Evolutionary conservation across 2,888 invertebrate species (phyloP), one percentile per base, ranked within the genome.

Genomic region (Scelioninae gen. 1): DNA sequence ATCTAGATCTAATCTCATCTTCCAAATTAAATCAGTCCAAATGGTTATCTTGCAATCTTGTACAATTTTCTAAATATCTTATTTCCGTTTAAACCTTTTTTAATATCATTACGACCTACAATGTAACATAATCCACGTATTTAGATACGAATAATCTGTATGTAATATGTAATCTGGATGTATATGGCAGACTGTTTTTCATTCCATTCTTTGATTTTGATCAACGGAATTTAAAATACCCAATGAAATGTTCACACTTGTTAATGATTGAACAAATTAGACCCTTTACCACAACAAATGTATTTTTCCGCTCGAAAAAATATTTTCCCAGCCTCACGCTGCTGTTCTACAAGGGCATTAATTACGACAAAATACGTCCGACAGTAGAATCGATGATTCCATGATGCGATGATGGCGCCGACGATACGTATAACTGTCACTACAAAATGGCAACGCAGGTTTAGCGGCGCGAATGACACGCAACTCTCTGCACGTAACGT

Each of bases 371-470:
- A 66, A 58, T 51, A 31, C 55, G 31, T 31, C 40, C 34, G 60
- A 38, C 60, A 66, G 60, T 66, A 16, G 51, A 62, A 65, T 65
- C 65, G 49, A 66, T 60, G 79, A 66, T 72, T 71, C 38, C 49
- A 10, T 55, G 69, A 62, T 69, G 53, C 58, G 53, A 71, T 71
- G 62, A 60, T 69, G 62, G 65, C 51, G 49, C n/a, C 66, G 23
- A 43, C 34, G 79, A 72, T 66, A 65, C 66, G 53, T 74, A 74
- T 55, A 74, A 68, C 65, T 66, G 74, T 80, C 74, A 74, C 65
- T 58, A 45, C 74, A 80, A 74, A 74, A 79, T 58, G 72, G 15
- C 38, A 40, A 45, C 58, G 66, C 45, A 23, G 32, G 55, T 75
- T 79, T 56, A 56, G 0, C 58, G 58, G 51, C 69, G 62, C 29